Percentiles rank a stretch among this genome's conserved stretches.
phyloP scores from a whole-genome alignment of 2,888 invertebrate genomes.

The Petrophora chlorosata region DNA sequence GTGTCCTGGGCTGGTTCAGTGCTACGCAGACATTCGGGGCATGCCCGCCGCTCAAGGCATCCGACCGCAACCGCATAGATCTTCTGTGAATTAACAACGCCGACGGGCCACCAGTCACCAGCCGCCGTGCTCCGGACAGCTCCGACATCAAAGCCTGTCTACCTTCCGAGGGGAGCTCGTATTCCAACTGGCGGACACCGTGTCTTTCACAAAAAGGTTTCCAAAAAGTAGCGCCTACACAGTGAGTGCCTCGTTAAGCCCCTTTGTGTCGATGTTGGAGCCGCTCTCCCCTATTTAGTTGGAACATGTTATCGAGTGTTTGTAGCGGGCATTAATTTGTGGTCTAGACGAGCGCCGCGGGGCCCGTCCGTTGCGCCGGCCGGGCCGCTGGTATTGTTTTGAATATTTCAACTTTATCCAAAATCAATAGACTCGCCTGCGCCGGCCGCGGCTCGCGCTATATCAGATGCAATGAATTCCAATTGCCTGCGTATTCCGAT shows the following conservation, averaged over 20 bases:
- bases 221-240: constrained; percentile 5
- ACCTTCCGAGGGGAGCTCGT: not conserved
- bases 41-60: not conserved
- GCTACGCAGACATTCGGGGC: not conserved
- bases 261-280: not conserved
- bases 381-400: constrained; percentile 1
- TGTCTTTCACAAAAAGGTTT: constrained; percentile 1
- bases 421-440: constrained; percentile 8
- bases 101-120: not conserved
- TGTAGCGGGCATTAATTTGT: constrained; percentile 24
- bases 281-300: constrained; percentile 17
- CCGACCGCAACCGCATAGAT: not conserved
- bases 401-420: constrained; percentile 9
- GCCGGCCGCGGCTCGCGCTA: too few species aligned
- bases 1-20: not conserved
- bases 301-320: constrained; percentile 12
- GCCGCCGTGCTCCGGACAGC: not conserved
- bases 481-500: constrained; percentile 6
- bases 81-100: not conserved
- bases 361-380: not conserved
- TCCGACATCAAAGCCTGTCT: constrained; percentile 6
- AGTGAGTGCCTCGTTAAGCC: constrained; percentile 13
- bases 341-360: constrained; percentile 28
- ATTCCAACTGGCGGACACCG: not conserved
- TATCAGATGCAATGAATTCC: constrained; percentile 3